phyloP scores from a whole-genome alignment of 2,113 vertebrate genomes.

The Micromys minutus region DNA sequence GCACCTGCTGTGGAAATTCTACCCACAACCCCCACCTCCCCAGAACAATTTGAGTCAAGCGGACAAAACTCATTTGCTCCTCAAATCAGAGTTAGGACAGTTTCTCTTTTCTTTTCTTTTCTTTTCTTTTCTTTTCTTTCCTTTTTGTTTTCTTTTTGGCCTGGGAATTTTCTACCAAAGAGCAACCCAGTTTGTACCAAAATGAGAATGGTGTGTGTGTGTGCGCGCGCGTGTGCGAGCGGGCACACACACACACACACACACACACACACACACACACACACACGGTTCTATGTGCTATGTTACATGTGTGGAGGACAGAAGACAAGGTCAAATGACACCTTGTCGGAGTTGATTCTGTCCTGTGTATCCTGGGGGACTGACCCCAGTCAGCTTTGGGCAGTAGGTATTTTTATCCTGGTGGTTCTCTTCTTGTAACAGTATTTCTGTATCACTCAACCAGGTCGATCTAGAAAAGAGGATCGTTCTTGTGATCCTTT shows the following conservation, averaged over 20 bases:
- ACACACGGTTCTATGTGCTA: background rate
- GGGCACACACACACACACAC: no score
- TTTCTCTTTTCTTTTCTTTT: conserved; percentile 89
- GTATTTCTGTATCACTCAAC: background rate
- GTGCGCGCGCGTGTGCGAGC: background rate
- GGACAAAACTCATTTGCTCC: conserved; percentile 95
- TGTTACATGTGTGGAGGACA: background rate
- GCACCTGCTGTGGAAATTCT: conserved; percentile 88
- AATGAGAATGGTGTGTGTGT: conserved; percentile 61
- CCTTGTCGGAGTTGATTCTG: background rate
- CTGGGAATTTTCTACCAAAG: conserved; percentile 92
- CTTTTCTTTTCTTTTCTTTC: conserved; percentile 86
- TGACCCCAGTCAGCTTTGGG: background rate
- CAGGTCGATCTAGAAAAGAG: background rate
- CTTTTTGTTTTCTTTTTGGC: conserved; percentile 86
- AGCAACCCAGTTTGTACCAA: conserved; percentile 97
- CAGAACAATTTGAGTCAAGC: conserved; percentile 94
- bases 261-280: no score
- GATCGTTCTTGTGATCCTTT: background rate
- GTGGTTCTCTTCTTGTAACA: background rate
- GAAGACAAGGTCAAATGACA: background rate
- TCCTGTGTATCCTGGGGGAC: background rate
- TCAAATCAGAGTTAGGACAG: conserved; percentile 94
- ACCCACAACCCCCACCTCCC: conserved; percentile 88
- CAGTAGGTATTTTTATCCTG: background rate